Evolutionary conservation across 1,140 invertebrate genomes (phyloP).

Genomic region (Orchesella cincta): DNA sequence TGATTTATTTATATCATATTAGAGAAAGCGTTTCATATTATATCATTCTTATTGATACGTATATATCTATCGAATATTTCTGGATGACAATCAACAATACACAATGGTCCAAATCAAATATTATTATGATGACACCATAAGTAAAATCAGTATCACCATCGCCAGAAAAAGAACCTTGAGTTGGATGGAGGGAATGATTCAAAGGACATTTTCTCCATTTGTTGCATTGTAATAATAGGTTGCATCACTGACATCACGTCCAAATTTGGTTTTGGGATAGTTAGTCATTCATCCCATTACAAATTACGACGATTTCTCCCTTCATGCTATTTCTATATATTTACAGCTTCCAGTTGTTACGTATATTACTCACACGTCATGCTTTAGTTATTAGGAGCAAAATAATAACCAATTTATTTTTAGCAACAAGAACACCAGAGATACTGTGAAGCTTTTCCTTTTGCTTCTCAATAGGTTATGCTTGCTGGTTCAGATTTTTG

Average conservation of each 20-base stretch:
- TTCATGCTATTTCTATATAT: background rate
- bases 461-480: background rate
- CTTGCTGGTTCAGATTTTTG: background rate
- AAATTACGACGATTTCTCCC: background rate
- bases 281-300: slow-evolving; percentile 19
- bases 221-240: slow-evolving; percentile 13
- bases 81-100: no score
- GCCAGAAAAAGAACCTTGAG: background rate
- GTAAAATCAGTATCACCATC: background rate
- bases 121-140: background rate
- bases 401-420: slow-evolving; percentile 28
- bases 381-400: background rate
- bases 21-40: no score
- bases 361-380: background rate
- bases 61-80: no score
- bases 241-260: slow-evolving; percentile 12
- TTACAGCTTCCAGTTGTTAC: slow-evolving; percentile 15
- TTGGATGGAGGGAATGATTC: background rate
- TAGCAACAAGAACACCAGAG: background rate
- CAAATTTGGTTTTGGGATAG: slow-evolving; percentile 20
- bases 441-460: background rate
- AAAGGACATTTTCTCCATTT: slow-evolving; percentile 17
- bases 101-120: slow-evolving; percentile 19
- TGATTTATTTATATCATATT: no score
- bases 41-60: background rate